Conservation (phyloP, 30 jellyfish, hydroid and myxozoan species). For the Aurelia aurita region DNA sequence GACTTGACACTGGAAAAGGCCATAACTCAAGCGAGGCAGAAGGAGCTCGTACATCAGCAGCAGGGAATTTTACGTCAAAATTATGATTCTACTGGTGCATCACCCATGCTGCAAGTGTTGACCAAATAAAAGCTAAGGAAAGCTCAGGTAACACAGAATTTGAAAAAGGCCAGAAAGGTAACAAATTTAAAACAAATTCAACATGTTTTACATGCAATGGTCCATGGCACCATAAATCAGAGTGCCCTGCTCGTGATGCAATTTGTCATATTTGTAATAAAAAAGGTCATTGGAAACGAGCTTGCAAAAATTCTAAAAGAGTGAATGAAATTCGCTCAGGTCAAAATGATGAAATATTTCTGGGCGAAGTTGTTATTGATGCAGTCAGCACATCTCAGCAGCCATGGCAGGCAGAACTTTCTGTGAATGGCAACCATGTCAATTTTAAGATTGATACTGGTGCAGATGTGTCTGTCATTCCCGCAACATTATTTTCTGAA, state of each 20-base stretch:
- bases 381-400: conserved; percentile 8
- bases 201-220: conserved; percentile 3
- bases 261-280: conserved; percentile 21
- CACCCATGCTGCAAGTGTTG: neutral
- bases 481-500: no score
- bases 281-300: conserved; percentile 43
- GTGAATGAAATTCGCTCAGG: neutral
- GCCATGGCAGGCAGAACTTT: conserved; percentile 16
- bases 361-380: conserved; percentile 40
- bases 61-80: conserved; percentile 11
- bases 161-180: neutral
- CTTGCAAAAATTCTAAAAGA: conserved; percentile 8
- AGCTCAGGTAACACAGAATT: conserved; percentile 1
- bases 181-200: neutral
- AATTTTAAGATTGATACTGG: conserved; percentile 18
- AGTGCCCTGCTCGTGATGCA: conserved; percentile 39
- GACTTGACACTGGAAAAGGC: conserved; percentile 25
- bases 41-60: conserved; percentile 25
- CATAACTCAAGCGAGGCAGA: no score
- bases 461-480: conserved; percentile 31
- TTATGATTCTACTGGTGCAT: neutral
- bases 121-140: conserved; percentile 11
- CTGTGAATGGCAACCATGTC: conserved; percentile 10
- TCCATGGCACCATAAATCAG: no score
- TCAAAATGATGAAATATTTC: conserved; percentile 2